Base-by-base conservation (phyloP, 2,797 vertebrate genomes). In the Liasis olivaceus region DNA sequence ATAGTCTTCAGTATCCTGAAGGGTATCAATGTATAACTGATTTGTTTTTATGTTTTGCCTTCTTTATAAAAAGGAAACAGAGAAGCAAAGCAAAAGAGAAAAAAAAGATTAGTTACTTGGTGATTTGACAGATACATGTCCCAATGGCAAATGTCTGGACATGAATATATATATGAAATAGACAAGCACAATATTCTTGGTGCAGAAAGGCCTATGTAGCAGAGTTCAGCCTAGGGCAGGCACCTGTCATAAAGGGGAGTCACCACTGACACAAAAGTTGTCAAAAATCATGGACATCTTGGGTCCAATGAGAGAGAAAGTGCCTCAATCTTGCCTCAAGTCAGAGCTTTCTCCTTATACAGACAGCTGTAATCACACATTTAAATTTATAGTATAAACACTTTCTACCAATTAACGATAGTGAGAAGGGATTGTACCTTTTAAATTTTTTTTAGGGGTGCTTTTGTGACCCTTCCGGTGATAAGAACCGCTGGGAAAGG, bases 191-290 rank as follows among this genome's bases (percentile, higher is more conserved):
- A 42, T 84, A 15, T 91, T 87, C 42, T 28, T 26, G 26, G 24
- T 13, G 42, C 26, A 51, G n/a, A 62, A 64, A 85, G 88, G 63
- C 42, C 56, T 69, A 42, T 60, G 26, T 56, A 87, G 85, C 64
- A 72, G 88, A 92, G 88, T 72, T 85, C 88, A 90, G 64, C 88
- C 42, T n/a, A 89, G 88, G 88, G 92, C 88, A 86, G 63, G 63
- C 88, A 72, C 72, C 88, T 90, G 88, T 92, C 81, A 92, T 72
- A 56, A 72, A 90, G 26, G 4, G 17, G 54, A 92, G 88, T 86
- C 63, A 62, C 89, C 86, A 92, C 17, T 69, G 51, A 92, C 60
- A n/a, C 36, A 28, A 64, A 92, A 87, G 64, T 64, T 92, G 88
- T 92, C 88, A 90, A 92, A 51, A 92, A 84, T 84, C 58, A 84